Percentiles rank a stretch among this genome's conserved stretches.
Conservation (phyloP, 2,888 invertebrate genomes). For the Drosophila setosimentum region DNA sequence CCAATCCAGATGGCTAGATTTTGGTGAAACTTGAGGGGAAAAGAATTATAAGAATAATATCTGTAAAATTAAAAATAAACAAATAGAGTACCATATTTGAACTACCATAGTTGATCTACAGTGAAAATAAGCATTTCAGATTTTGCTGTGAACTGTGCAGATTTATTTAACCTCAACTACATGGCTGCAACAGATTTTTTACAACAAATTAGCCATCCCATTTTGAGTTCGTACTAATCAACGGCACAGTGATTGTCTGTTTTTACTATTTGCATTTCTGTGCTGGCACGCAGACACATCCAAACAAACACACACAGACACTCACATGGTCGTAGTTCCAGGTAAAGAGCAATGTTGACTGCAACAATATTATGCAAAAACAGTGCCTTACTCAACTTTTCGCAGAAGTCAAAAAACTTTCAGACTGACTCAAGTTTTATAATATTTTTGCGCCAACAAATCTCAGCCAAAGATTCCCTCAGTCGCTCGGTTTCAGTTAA, state of each 20-base stretch:
- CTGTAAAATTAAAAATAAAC: background rate
- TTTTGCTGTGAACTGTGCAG: constrained; percentile 19
- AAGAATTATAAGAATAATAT: background rate
- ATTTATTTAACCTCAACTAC: constrained; percentile 15
- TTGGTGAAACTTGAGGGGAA: background rate
- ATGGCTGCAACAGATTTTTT: constrained; percentile 9
- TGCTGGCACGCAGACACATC: background rate
- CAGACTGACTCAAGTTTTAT: constrained; percentile 75
- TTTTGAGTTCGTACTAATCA: constrained; percentile 61
- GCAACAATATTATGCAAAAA: constrained; percentile 71
- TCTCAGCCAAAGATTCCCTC: constrained; percentile 60
- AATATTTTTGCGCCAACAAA: constrained; percentile 71
- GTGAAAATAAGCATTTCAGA: background rate
- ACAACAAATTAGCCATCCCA: constrained; percentile 44
- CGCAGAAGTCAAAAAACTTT: constrained; percentile 63
- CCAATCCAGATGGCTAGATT: background rate
- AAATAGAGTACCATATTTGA: background rate
- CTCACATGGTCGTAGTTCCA: background rate
- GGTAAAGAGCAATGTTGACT: constrained; percentile 52
- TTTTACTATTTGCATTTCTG: constrained; percentile 25
- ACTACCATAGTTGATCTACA: no score
- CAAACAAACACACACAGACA: background rate
- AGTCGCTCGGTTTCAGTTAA: constrained; percentile 62
- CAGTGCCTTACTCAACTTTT: constrained; percentile 49
- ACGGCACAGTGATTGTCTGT: constrained; percentile 41